phyloP scores from a whole-genome alignment of 2,797 vertebrate genomes.

The Pseudotriccus pelzelni region DNA sequence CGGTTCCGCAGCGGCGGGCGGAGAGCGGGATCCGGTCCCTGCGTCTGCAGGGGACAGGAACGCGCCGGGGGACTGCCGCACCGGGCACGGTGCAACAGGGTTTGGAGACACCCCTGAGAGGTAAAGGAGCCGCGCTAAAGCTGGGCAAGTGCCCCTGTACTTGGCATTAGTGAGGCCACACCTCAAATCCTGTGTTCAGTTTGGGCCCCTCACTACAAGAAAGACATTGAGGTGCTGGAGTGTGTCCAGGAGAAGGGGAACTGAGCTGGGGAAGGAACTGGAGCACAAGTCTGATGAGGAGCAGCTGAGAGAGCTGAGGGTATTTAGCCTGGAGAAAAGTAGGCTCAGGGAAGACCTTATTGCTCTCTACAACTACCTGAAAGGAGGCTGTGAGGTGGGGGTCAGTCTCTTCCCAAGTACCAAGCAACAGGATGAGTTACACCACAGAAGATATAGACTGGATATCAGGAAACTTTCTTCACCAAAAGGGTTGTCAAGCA shows the following conservation, averaged over 20 bases:
- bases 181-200: neutral
- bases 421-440: neutral
- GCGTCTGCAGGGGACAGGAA: neutral
- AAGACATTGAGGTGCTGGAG: neutral
- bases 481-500: neutral
- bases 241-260: neutral
- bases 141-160: neutral
- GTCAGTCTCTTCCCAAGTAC: neutral
- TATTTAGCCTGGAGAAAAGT: neutral
- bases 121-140: neutral
- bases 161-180: neutral
- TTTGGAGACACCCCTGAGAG: too few species aligned
- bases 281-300: neutral
- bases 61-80: too few species aligned
- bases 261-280: neutral
- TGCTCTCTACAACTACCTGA: neutral
- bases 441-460: fast-evolving
- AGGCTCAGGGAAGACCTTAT: neutral
- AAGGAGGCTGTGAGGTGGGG: neutral
- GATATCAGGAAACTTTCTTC: neutral
- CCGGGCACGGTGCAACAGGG: neutral
- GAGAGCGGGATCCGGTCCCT: neutral
- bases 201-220: neutral
- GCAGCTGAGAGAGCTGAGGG: neutral
- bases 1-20: neutral